phyloP scores from a whole-genome alignment of 2,797 vertebrate genomes.

The Danio tinwini region DNA sequence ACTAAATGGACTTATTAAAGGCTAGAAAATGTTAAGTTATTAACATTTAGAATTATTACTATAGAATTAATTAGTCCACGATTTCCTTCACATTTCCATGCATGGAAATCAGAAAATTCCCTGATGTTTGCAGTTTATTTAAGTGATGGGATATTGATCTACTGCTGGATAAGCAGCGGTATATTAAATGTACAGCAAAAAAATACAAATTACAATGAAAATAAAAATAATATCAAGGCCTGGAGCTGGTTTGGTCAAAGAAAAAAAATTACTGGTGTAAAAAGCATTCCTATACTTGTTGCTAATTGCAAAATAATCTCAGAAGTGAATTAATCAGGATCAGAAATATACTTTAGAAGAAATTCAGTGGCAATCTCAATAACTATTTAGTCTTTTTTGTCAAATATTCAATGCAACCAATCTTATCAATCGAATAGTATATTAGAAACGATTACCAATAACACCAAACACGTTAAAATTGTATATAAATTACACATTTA shows the following conservation, averaged over 20 bases:
- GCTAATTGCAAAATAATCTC: not conserved
- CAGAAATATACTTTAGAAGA: too few relatives aligned
- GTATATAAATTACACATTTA: too few relatives aligned
- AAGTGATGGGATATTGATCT: not conserved
- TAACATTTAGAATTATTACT: too few relatives aligned
- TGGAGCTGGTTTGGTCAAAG: not conserved
- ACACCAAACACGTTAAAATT: too few relatives aligned
- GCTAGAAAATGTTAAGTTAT: not conserved
- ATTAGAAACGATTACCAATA: too few relatives aligned
- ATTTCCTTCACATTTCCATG: conserved; percentile 19
- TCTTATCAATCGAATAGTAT: too few relatives aligned
- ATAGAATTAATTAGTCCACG: not conserved
- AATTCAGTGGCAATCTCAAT: too few relatives aligned
- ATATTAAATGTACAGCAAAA: not conserved
- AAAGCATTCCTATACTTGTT: not conserved
- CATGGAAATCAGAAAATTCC: not conserved
- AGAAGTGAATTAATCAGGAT: not conserved
- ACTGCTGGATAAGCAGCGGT: not conserved
- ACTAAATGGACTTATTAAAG: not conserved
- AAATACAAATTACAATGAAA: not conserved
- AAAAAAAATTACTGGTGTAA: not conserved
- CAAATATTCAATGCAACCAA: too few relatives aligned
- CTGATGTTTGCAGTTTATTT: not conserved
- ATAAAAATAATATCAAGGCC: not conserved
- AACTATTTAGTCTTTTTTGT: too few relatives aligned